Base-by-base conservation (phyloP, 2,888 invertebrate species). In the Liopterus haemorrhoidalis region DNA sequence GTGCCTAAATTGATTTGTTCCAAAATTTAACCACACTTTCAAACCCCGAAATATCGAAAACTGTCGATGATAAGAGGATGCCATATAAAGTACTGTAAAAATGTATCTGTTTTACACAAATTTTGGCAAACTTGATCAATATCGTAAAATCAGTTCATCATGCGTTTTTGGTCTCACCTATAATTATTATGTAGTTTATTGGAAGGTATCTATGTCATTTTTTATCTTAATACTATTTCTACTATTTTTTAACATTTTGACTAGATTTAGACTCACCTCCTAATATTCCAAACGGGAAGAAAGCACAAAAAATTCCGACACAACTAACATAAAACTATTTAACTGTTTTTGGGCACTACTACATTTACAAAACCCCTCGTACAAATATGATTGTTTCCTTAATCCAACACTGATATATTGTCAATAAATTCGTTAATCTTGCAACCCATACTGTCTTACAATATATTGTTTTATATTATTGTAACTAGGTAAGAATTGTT, bases 301-400 rank as follows among this genome's bases (percentile, higher is more conserved):
- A 64, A 66, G 71, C 71, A 69, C 64, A 70, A 71, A 67, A 67
- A 67, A 60, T 66, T 66, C 63, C 62, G 68, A 68, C 65, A 65
- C 66, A 67, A 70, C 66, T 68, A 70, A 71, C 67, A 70, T 66
- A 70, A n/a, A n/a, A n/a, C n/a, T n/a, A n/a, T n/a, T n/a, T n/a
- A n/a, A n/a, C n/a, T n/a, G n/a, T n/a, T n/a, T 8, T 22, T 22
- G 9, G 6, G 5, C 5, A 6, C 8, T 22, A 22, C 8, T 6
- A 6, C 8, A 22, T 22, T 22, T 22, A 22, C 8, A 22, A 22
- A 6, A 15, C 18, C 16, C 12, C n/a, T 3, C 24, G 18, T 37
- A 24, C 31, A 44, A 33, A 39, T 45, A 28, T 36, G 36, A 33
- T 33, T 36, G 39, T 45, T 45, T 20, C 28, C 24, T 30, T 39